Conservation (phyloP, 2,113 vertebrate genomes). For the Pollachius pollachius region DNA sequence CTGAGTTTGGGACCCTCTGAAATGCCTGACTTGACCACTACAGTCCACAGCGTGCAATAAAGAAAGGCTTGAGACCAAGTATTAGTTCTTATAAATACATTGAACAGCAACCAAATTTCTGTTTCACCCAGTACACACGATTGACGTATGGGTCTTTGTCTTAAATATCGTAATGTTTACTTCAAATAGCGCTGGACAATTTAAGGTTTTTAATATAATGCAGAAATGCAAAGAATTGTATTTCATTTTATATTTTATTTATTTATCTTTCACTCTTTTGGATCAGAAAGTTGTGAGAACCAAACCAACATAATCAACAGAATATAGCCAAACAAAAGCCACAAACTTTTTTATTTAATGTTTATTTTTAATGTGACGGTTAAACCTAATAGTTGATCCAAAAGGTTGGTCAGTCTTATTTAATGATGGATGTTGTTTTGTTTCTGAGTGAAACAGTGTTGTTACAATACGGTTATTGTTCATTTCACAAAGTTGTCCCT, state of each 20-base stretch:
- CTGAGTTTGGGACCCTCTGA: conserved; percentile 54
- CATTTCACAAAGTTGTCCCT: conserved; percentile 44
- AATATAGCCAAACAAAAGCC: conserved; percentile 27
- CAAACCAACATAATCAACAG: conserved; percentile 12
- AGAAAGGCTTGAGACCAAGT: conserved; percentile 58
- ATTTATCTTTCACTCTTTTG: not conserved
- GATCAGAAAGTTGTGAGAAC: conserved; percentile 2
- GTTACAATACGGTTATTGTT: conserved; percentile 48
- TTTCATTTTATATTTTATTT: conserved; percentile 4
- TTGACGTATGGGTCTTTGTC: conserved; percentile 31
- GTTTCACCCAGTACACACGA: not conserved
- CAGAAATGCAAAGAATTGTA: not conserved
- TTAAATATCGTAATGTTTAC: conserved; percentile 35
- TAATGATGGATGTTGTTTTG: conserved; percentile 53
- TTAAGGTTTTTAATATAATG: too few relatives aligned
- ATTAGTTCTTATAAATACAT: conserved; percentile 3
- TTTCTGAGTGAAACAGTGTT: conserved; percentile 57
- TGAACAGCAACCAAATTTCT: too few relatives aligned
- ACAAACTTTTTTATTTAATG: conserved; percentile 18
- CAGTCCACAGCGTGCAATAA: conserved; percentile 66
- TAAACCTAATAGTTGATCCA: conserved; percentile 30
- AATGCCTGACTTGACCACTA: conserved; percentile 48
- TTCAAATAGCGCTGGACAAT: conserved; percentile 19
- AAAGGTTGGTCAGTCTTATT: conserved; percentile 46
- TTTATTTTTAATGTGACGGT: conserved; percentile 19